phyloP scores from a whole-genome alignment of 2,113 vertebrate species.

The Theristicus caerulescens region DNA sequence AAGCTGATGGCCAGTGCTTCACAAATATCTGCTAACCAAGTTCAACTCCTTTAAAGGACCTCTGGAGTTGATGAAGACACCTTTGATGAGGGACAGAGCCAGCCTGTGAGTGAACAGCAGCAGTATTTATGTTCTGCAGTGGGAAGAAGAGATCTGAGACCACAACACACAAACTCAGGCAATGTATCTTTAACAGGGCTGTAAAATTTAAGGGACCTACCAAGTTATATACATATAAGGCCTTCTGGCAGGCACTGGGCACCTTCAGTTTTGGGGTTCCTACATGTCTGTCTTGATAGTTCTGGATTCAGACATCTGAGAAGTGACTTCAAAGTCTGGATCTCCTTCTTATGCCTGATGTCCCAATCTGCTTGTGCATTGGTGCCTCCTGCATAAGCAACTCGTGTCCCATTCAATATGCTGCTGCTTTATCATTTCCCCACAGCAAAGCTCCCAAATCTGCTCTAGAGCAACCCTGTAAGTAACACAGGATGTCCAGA shows the following conservation, averaged over 20 bases:
- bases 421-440: not conserved
- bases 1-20: not conserved
- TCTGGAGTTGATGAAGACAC: not conserved
- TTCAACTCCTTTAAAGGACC: not conserved
- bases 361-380: not conserved
- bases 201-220: not conserved
- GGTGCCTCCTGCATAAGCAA: not conserved
- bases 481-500: not conserved
- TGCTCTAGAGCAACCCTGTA: not conserved
- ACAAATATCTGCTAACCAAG: not conserved
- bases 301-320: not conserved
- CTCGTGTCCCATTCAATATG: rapidly evolving
- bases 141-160: not conserved
- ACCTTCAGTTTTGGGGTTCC: not conserved
- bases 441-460: not conserved
- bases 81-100: not conserved
- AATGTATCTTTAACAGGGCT: not conserved
- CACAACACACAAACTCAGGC: not conserved
- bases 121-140: not conserved
- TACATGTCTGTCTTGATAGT: not conserved
- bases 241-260: not conserved
- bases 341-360: not conserved
- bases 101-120: not conserved
- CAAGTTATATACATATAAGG: not conserved
- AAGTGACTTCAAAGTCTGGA: not conserved